Evolutionary conservation across 2,797 vertebrate genomes (phyloP).

Genomic region (Squalus acanthias): DNA sequence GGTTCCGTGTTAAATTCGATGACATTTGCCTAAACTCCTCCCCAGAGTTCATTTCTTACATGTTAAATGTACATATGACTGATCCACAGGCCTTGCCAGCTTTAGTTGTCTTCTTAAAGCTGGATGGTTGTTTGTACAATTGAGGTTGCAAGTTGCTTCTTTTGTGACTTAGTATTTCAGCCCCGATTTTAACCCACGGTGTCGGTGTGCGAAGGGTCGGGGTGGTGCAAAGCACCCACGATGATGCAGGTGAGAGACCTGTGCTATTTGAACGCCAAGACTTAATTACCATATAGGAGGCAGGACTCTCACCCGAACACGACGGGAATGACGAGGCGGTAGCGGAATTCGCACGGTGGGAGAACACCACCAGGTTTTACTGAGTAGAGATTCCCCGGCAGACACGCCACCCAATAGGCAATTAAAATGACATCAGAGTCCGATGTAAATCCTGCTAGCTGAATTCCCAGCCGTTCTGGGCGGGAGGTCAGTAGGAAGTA

Average conservation of each 20-base stretch:
- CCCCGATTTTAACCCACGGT: background rate
- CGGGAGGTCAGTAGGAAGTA: background rate
- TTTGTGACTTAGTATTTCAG: background rate
- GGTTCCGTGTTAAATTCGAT: background rate
- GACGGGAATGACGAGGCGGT: background rate
- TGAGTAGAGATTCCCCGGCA: too few relatives aligned
- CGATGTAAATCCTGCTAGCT: too few relatives aligned
- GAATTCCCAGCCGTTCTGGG: background rate
- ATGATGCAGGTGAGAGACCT: background rate
- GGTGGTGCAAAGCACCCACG: background rate
- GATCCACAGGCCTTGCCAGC: background rate
- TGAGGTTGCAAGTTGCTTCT: background rate
- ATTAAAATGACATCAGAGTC: background rate
- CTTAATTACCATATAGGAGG: background rate
- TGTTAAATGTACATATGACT: background rate
- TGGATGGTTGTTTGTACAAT: background rate
- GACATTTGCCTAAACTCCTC: background rate
- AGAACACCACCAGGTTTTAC: background rate
- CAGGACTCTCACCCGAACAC: background rate
- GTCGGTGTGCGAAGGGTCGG: background rate
- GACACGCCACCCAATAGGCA: background rate
- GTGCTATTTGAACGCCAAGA: background rate
- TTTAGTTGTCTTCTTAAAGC: background rate
- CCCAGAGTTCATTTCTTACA: background rate
- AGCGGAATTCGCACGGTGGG: background rate